Conservation (phyloP, 2,888 invertebrate genomes). For the Amphiduros pacificus region DNA sequence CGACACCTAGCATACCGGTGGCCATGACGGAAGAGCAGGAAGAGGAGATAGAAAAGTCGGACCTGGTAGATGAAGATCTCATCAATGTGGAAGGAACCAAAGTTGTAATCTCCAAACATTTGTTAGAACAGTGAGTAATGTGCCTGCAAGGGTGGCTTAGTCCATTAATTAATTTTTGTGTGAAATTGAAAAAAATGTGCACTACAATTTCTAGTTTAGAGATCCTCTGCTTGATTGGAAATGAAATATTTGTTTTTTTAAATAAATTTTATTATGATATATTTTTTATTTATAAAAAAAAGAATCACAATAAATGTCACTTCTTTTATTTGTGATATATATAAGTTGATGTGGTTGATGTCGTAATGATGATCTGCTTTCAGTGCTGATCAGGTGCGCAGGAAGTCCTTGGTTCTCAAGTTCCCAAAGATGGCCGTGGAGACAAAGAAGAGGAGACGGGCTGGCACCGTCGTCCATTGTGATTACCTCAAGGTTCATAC, state of each 20-base stretch:
- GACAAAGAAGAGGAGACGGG: constrained; percentile 67
- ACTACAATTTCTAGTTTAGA: too few species aligned
- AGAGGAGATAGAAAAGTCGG: constrained; percentile 72
- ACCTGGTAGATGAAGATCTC: constrained; percentile 52
- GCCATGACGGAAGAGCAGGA: constrained; percentile 73
- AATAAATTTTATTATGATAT: too few species aligned
- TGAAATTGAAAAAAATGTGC: too few species aligned
- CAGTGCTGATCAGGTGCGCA: constrained; percentile 79
- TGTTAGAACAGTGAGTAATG: constrained; percentile 70
- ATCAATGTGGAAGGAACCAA: constrained; percentile 91
- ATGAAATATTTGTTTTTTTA: too few species aligned
- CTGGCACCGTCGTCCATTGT: constrained; percentile 75
- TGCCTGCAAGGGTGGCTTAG: neutral
- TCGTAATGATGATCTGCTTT: neutral
- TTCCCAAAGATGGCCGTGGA: constrained; percentile 74
- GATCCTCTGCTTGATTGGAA: too few species aligned
- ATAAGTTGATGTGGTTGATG: too few species aligned
- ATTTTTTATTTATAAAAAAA: too few species aligned
- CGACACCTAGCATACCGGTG: constrained; percentile 42
- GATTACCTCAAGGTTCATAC: constrained; percentile 82
- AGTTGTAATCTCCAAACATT: constrained; percentile 83
- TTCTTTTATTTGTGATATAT: too few species aligned
- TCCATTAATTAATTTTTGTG: neutral
- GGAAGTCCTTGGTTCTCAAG: constrained; percentile 76
- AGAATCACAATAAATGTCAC: too few species aligned